Conservation (phyloP, 2,113 vertebrate species). For the Trachemys scripta region DNA sequence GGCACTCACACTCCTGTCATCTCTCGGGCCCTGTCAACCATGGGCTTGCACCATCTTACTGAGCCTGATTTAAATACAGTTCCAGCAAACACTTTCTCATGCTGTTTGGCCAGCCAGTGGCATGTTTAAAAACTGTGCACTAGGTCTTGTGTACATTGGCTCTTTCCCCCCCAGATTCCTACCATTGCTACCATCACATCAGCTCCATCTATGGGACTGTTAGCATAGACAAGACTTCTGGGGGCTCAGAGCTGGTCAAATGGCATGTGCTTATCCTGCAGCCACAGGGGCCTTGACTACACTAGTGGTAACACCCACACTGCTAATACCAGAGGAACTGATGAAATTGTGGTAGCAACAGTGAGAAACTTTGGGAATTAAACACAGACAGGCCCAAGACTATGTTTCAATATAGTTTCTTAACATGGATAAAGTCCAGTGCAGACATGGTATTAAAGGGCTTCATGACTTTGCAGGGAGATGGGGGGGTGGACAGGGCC, state of each 20-base stretch:
- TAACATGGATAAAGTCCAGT: fast-evolving
- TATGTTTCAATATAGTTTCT: not conserved
- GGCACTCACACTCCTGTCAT: not conserved
- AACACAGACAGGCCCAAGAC: too few species aligned
- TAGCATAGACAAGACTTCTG: not conserved
- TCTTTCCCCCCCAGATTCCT: not conserved
- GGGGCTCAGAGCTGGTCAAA: not conserved
- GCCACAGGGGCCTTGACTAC: conserved; percentile 58
- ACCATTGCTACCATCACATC: not conserved
- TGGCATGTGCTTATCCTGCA: conserved; percentile 16
- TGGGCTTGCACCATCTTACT: not conserved
- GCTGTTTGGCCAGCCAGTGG: not conserved
- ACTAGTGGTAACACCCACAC: conserved; percentile 8
- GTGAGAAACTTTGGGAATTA: not conserved
- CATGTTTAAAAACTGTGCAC: not conserved
- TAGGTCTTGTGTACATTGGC: not conserved
- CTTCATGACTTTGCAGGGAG: not conserved
- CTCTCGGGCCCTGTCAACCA: not conserved
- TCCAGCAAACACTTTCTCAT: not conserved
- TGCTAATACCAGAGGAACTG: not conserved
- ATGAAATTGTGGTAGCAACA: not conserved
- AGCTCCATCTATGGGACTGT: not conserved
- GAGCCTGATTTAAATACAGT: not conserved
- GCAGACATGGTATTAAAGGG: not conserved
- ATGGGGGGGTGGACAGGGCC: too few species aligned